A percentile compares a stretch with the other conserved stretches of the same genome.
Evolutionary conservation across 2,797 vertebrate genomes (phyloP).

Genomic region (Craterocephalus amniculus): DNA sequence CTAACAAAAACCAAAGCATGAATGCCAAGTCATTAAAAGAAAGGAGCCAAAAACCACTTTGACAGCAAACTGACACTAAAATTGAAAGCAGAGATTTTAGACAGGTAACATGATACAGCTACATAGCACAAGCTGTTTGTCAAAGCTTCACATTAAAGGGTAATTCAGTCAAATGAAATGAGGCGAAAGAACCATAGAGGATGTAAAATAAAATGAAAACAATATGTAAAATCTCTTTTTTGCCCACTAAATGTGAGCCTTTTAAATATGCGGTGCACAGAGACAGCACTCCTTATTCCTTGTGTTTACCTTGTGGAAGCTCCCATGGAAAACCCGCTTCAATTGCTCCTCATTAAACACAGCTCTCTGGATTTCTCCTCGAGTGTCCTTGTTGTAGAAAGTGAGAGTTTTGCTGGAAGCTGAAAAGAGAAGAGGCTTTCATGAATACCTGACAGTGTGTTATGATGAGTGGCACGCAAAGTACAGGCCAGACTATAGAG

Average conservation of each 20-base stretch:
- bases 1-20: slow-evolving; percentile 39
- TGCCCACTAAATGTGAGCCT: slow-evolving; percentile 14
- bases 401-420: slow-evolving; percentile 92
- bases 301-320: slow-evolving; percentile 97
- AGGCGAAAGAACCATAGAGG: slow-evolving; percentile 22
- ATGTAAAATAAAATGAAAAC: slow-evolving; percentile 24
- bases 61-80: slow-evolving; percentile 28
- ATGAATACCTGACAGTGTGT: slow-evolving; percentile 61
- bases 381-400: slow-evolving; percentile 97
- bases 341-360: slow-evolving; percentile 91
- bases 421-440: slow-evolving; percentile 78
- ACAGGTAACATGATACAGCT: slow-evolving; percentile 37
- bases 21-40: slow-evolving; percentile 51
- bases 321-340: slow-evolving; percentile 96
- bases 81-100: slow-evolving; percentile 27
- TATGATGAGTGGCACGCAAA: slow-evolving; percentile 64
- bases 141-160: slow-evolving; percentile 25
- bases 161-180: slow-evolving; percentile 30
- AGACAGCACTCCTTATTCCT: not conserved
- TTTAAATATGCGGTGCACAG: not conserved
- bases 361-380: slow-evolving; percentile 92
- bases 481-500: slow-evolving; percentile 49
- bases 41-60: slow-evolving; percentile 18
- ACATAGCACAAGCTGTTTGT: slow-evolving; percentile 23
- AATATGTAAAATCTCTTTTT: slow-evolving; percentile 4